A percentile compares a stretch with the other conserved stretches of the same genome.
Conservation (phyloP, 2,113 vertebrate genomes). For the Electrona antarctica region DNA sequence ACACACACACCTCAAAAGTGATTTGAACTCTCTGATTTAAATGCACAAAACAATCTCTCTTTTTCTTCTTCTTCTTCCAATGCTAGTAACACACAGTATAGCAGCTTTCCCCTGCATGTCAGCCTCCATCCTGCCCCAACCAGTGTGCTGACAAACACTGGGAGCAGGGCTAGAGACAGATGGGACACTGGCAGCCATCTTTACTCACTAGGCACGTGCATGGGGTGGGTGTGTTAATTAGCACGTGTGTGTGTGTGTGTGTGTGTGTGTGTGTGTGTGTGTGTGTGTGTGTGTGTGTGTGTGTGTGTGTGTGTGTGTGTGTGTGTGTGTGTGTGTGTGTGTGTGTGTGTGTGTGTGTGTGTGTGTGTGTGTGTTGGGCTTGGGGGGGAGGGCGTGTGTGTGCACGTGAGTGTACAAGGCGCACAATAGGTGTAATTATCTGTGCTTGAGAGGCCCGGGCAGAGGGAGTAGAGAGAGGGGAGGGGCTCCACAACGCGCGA, state of each 20-base stretch:
- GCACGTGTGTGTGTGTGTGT: conserved; percentile 64
- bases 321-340: conserved; percentile 30
- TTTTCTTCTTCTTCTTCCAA: neutral
- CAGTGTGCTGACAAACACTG: conserved; percentile 40
- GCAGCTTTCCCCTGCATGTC: neutral
- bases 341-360: conserved; percentile 26
- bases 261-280: conserved; percentile 43
- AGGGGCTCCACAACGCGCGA: conserved; percentile 72
- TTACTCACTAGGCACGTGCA: conserved; percentile 69
- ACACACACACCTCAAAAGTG: neutral
- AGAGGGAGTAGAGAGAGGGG: conserved; percentile 39
- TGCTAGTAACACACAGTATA: conserved; percentile 16
- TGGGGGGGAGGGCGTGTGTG: too few relatives aligned
- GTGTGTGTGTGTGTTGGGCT: conserved; percentile 19
- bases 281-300: conserved; percentile 31
- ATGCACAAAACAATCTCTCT: neutral
- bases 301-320: conserved; percentile 43
- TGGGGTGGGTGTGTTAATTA: conserved; percentile 76
- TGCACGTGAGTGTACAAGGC: conserved; percentile 39
- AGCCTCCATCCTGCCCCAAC: neutral
- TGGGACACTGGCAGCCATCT: conserved; percentile 78
- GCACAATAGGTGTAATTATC: conserved; percentile 78
- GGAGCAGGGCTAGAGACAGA: conserved; percentile 68
- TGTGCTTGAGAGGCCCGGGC: conserved; percentile 73
- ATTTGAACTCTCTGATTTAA: neutral